A percentile compares a stretch with the other conserved stretches of the same genome.
Conservation (phyloP, 1,140 invertebrate genomes). For the Sarcophaga peregrina region DNA sequence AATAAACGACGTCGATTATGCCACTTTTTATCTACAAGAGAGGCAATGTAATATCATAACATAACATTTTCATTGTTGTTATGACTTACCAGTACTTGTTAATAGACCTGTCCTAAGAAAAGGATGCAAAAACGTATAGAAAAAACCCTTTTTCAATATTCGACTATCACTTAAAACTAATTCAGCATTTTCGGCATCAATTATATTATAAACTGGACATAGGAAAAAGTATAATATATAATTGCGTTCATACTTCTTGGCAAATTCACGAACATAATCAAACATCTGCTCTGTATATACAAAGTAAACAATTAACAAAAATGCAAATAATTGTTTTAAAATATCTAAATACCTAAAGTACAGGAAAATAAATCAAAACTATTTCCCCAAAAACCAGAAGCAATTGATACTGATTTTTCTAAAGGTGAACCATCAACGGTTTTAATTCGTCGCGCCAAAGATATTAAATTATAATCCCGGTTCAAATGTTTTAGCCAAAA, state of each 20-base stretch:
- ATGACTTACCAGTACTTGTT: constrained; percentile 70
- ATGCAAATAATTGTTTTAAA: background rate
- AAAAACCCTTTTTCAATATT: constrained; percentile 53
- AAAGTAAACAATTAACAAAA: background rate
- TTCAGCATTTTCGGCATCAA: constrained; percentile 56
- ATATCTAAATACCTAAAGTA: background rate
- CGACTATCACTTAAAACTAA: constrained; percentile 55
- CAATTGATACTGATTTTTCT: constrained; percentile 45
- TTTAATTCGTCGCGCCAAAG: constrained; percentile 47
- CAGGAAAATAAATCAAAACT: constrained; percentile 27
- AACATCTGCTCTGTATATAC: constrained; percentile 48
- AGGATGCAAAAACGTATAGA: constrained; percentile 71
- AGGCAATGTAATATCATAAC: background rate
- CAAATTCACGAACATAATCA: constrained; percentile 48
- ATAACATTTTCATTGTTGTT: background rate
- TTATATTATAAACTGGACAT: constrained; percentile 52
- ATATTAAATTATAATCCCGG: constrained; percentile 49
- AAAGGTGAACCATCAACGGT: constrained; percentile 50
- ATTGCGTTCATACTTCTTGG: constrained; percentile 47
- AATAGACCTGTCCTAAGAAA: constrained; percentile 77
- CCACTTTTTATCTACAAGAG: constrained; percentile 75
- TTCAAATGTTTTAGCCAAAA: constrained; percentile 39
- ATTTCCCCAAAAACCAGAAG: constrained; percentile 40
- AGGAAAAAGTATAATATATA: constrained; percentile 53
- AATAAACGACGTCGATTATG: constrained; percentile 80